Conservation (phyloP, 2,113 vertebrate species). For the Syngnathus scovelli region DNA sequence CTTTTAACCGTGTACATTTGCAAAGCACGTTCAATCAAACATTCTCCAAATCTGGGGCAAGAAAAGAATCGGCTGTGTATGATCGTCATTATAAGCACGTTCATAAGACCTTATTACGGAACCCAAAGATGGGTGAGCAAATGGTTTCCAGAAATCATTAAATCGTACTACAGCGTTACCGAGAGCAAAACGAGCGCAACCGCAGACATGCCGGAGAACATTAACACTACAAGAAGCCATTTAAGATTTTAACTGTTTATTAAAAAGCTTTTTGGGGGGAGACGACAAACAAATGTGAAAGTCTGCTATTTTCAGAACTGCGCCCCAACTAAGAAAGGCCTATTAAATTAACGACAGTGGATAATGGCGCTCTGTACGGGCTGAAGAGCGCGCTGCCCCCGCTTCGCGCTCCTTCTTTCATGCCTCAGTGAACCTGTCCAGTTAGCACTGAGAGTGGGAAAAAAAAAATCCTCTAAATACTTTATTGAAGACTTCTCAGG, state of each 20-base stretch:
- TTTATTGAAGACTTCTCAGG: slow-evolving; percentile 69
- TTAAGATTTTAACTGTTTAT: slow-evolving; percentile 72
- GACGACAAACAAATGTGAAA: slow-evolving; percentile 68
- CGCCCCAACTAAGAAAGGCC: slow-evolving; percentile 62
- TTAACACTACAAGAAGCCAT: slow-evolving; percentile 66
- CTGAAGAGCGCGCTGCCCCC: slow-evolving; percentile 55
- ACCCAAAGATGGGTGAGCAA: slow-evolving; percentile 56
- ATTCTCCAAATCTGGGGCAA: slow-evolving; percentile 41
- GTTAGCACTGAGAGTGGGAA: slow-evolving; percentile 48
- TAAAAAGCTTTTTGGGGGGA: slow-evolving; percentile 65
- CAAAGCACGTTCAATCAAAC: slow-evolving; percentile 33
- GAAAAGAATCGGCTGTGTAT: slow-evolving; percentile 39
- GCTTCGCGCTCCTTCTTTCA: slow-evolving; percentile 67
- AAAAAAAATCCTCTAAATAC: slow-evolving; percentile 68
- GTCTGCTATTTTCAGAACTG: slow-evolving; percentile 55
- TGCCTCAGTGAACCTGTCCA: slow-evolving; percentile 70
- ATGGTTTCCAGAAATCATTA: slow-evolving; percentile 65
- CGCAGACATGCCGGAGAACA: slow-evolving; percentile 52
- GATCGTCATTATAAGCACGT: slow-evolving; percentile 52
- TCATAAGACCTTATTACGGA: slow-evolving; percentile 63
- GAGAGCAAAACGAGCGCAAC: slow-evolving; percentile 37
- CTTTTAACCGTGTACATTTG: slow-evolving; percentile 14
- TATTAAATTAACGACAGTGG: slow-evolving; percentile 72
- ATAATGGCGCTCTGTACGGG: slow-evolving; percentile 64
- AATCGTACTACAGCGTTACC: slow-evolving; percentile 50